These are phyloP conservation scores for Automeris io DNA, from an alignment of 2,888 invertebrate genomes.

Conservation along the genomic window DNA sequence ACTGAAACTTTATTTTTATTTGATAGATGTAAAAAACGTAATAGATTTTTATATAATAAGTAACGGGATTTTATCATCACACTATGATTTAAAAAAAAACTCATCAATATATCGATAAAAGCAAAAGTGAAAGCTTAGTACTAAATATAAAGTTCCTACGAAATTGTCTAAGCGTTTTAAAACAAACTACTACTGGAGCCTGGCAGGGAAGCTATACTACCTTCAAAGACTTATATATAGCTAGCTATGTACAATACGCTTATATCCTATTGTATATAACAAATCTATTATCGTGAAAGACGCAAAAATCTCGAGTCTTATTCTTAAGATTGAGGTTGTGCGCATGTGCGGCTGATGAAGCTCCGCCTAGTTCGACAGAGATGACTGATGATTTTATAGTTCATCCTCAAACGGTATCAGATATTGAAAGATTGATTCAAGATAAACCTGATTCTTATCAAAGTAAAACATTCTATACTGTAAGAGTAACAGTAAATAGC, in stretches of 20 bases:
- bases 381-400: slow-evolving; percentile 41
- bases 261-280: slow-evolving; percentile 39
- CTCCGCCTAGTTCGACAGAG: slow-evolving; percentile 62
- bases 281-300: slow-evolving; percentile 44
- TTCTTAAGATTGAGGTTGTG: slow-evolving; percentile 54
- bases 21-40: no score
- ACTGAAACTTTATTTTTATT: no score
- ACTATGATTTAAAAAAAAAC: no score
- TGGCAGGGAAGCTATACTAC: no score
- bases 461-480: slow-evolving; percentile 36
- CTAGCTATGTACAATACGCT: slow-evolving; percentile 11
- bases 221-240: slow-evolving; percentile 11
- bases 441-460: slow-evolving; percentile 47
- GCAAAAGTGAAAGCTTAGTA: no score
- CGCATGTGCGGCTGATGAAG: slow-evolving; percentile 58
- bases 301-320: slow-evolving; percentile 57
- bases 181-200: no score
- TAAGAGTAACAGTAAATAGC: slow-evolving; percentile 1
- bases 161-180: no score
- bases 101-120: no score
- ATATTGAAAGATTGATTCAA: slow-evolving; percentile 55
- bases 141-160: no score
- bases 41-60: no score
- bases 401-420: slow-evolving; percentile 31
- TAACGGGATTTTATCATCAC: no score